Evolutionary conservation across 2,113 vertebrate genomes (phyloP).

Genomic region (Ageneiosus marmoratus): DNA sequence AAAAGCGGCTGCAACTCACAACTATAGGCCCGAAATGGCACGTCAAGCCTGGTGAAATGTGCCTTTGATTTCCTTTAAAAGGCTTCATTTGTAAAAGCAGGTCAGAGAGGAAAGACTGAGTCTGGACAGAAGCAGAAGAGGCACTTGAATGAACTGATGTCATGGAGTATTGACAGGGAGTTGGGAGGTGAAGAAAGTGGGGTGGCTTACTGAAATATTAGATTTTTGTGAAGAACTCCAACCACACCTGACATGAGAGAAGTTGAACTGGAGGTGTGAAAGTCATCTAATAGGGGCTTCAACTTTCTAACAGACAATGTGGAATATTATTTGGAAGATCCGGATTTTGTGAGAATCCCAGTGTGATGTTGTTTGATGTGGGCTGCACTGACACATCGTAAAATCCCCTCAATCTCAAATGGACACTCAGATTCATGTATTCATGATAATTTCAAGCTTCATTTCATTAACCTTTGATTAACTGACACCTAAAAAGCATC

Average conservation of each 20-base stretch:
- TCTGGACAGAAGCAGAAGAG: conserved; percentile 10
- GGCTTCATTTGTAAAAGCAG: conserved; percentile 52
- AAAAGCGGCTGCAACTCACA: conserved; percentile 41
- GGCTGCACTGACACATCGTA: background rate
- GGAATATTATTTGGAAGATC: background rate
- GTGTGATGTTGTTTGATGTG: background rate
- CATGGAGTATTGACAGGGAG: background rate
- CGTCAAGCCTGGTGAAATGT: conserved; percentile 46
- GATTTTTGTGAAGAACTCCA: background rate
- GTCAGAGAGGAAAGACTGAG: conserved; percentile 21
- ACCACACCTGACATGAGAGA: background rate
- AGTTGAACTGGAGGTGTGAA: background rate
- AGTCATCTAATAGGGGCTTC: background rate
- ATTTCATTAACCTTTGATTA: conserved; percentile 63
- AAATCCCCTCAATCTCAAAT: conserved; percentile 7
- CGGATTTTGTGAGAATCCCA: background rate
- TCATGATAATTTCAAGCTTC: conserved; percentile 59
- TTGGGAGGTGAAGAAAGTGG: conserved; percentile 1
- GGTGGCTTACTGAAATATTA: background rate
- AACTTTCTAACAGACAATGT: background rate
- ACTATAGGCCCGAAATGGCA: conserved; percentile 27
- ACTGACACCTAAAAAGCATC: conserved; percentile 55
- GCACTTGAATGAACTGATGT: conserved; percentile 17
- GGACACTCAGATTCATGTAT: conserved; percentile 25
- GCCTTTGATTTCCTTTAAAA: conserved; percentile 65